phyloP scores from a whole-genome alignment of 2,888 invertebrate species.

The Sinentomon sp. region DNA sequence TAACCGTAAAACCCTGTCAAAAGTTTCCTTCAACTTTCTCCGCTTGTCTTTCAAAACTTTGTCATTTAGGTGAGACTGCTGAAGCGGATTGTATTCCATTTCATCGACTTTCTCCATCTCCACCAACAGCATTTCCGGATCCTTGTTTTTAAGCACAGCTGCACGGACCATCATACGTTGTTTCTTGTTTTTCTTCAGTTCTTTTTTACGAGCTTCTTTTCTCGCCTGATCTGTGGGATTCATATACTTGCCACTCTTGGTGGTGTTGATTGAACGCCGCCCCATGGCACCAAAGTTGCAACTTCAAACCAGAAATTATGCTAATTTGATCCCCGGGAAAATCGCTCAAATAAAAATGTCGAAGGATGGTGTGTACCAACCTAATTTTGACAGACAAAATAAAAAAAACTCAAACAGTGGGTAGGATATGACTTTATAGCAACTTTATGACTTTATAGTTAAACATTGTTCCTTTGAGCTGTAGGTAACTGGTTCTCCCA shows the following conservation, averaged over 20 bases:
- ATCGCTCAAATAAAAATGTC: too few relatives aligned
- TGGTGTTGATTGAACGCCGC: slow-evolving; percentile 86
- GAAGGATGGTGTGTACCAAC: too few relatives aligned
- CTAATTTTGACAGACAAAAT: too few relatives aligned
- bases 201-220: slow-evolving; percentile 89
- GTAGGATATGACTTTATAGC: too few relatives aligned
- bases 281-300: too few relatives aligned
- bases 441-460: too few relatives aligned
- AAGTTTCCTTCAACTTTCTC: slow-evolving; percentile 78
- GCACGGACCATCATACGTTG: slow-evolving; percentile 86
- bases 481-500: too few relatives aligned
- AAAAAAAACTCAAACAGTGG: too few relatives aligned
- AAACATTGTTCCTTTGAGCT: too few relatives aligned
- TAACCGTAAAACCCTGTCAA: slow-evolving; percentile 74
- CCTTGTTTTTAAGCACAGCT: slow-evolving; percentile 90
- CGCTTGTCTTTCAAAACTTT: slow-evolving; percentile 89
- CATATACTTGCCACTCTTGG: slow-evolving; percentile 99
- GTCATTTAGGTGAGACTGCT: slow-evolving; percentile 81
- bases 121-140: slow-evolving; percentile 75
- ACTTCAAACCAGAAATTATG: too few relatives aligned
- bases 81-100: slow-evolving; percentile 88
- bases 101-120: slow-evolving; percentile 95
- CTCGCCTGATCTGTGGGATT: slow-evolving; percentile 98
- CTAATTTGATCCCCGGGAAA: too few relatives aligned
- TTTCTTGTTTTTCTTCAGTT: slow-evolving; percentile 91